These are phyloP conservation scores for Drosophila melanogaster DNA, from an alignment of 1,140 invertebrate species.

Conservation along the genomic window Release_6_plus_ISO1_MT NT_033779.5:3328001-3328500, in stretches of 20 bases:
- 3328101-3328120: constrained; percentile 85
- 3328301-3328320: constrained; percentile 45
- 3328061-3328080: constrained; percentile 66
- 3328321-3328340: neutral
- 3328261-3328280: constrained; percentile 85
- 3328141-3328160: constrained; percentile 55
- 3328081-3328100: constrained; percentile 85
- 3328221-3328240: constrained; percentile 75
- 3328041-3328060: neutral
- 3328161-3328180: constrained; percentile 62
- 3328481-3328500: constrained; percentile 62
- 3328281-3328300: constrained; percentile 77
- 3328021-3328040: neutral
- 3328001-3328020: constrained; percentile 43
- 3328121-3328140: constrained; percentile 69
- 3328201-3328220: constrained; percentile 74
- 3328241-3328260: constrained; percentile 77
- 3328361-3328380: constrained; percentile 80
- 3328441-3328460: constrained; percentile 83
- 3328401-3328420: constrained; percentile 83
- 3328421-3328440: constrained; percentile 84
- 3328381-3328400: constrained; percentile 74
- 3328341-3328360: constrained; percentile 25
- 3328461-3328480: constrained; percentile 84
- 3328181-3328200: constrained; percentile 83